phyloP scores from a whole-genome alignment of 2,888 invertebrate species.

The Oconnorella tubifera region DNA sequence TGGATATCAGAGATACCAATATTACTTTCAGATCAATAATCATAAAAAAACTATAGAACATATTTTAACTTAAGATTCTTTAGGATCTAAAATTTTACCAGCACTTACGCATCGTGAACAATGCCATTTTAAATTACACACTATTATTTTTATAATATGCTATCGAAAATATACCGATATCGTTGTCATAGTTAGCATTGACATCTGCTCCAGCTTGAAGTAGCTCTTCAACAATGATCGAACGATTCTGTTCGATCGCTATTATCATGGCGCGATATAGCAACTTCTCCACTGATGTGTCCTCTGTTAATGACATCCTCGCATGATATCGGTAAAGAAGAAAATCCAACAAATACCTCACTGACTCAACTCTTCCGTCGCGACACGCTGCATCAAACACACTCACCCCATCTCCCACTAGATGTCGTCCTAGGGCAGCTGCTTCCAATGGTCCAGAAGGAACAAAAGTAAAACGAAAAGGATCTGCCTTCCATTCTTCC shows the following conservation, averaged over 20 bases:
- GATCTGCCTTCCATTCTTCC: conserved; percentile 3
- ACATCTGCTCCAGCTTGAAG: neutral
- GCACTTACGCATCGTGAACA: too few relatives aligned
- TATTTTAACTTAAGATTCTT: too few relatives aligned
- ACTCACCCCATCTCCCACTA: neutral
- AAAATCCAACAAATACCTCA: conserved; percentile 6
- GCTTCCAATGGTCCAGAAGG: neutral
- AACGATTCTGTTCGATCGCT: conserved; percentile 8
- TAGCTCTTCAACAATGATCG: neutral
- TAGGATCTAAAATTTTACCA: too few relatives aligned
- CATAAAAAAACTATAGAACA: too few relatives aligned
- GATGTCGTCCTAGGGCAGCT: neutral
- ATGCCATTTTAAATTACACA: too few relatives aligned
- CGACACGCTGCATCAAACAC: conserved; percentile 17
- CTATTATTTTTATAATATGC: too few relatives aligned
- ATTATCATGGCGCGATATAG: conserved; percentile 10
- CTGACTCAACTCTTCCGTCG: conserved; percentile 12
- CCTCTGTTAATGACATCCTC: too few relatives aligned
- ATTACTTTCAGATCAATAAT: too few relatives aligned
- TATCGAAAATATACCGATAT: too few relatives aligned
- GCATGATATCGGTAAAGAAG: too few relatives aligned
- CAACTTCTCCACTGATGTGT: neutral
- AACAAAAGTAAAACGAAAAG: neutral
- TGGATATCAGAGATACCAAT: too few relatives aligned
- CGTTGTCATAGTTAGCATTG: conserved; percentile 12